These are phyloP conservation scores for Ridgeia piscesae DNA, from an alignment of 1,140 invertebrate species.

Conservation along the genomic window DNA sequence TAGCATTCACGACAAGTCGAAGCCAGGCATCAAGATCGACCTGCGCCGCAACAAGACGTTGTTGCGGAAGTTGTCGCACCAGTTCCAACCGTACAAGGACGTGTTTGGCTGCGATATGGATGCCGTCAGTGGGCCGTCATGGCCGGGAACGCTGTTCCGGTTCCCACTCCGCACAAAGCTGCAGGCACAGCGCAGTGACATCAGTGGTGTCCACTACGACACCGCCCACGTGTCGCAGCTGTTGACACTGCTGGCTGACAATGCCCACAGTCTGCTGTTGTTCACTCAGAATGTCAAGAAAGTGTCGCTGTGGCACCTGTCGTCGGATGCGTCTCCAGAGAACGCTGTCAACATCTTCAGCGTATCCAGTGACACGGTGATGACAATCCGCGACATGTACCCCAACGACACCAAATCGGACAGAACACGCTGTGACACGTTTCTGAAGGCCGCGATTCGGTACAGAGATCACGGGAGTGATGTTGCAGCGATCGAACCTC, in stretches of 20 bases:
- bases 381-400: neutral
- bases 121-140: neutral
- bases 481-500: too few relatives aligned
- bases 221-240: slow-evolving; percentile 14
- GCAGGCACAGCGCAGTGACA: slow-evolving; percentile 18
- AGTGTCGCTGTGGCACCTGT: slow-evolving; percentile 25
- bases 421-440: neutral
- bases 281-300: slow-evolving; percentile 29
- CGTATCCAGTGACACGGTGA: neutral
- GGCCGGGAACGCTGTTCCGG: slow-evolving; percentile 31
- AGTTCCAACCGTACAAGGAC: neutral
- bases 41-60: neutral
- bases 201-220: slow-evolving; percentile 24
- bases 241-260: slow-evolving; percentile 19
- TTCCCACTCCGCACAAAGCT: slow-evolving; percentile 29
- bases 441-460: neutral
- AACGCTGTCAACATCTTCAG: neutral
- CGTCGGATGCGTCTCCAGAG: neutral
- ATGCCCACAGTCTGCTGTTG: slow-evolving; percentile 27
- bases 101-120: neutral
- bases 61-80: neutral
- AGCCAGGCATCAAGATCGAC: slow-evolving; percentile 27
- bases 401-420: neutral
- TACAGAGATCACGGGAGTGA: neutral
- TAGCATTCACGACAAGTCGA: slow-evolving; percentile 19